Percentiles rank a stretch among this genome's conserved stretches.
These are phyloP conservation scores for Stictocephala bisonia DNA, from an alignment of 2,888 invertebrate genomes.

Conservation along the genomic window DNA sequence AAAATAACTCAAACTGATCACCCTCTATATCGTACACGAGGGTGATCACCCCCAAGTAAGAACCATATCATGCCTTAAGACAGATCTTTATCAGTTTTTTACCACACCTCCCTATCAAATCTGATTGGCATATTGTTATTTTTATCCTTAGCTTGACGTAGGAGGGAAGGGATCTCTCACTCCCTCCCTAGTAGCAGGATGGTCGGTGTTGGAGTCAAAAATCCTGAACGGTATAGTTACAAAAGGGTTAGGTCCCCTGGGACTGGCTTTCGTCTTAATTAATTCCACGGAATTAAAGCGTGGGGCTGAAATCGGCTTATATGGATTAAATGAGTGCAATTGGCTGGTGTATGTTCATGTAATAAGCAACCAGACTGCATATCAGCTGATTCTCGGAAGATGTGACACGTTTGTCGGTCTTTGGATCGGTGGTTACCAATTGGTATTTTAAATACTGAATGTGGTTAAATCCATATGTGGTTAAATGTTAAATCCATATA, in stretches of 20 bases:
- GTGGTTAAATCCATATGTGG: too few species aligned
- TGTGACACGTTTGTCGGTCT: not conserved
- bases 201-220: not conserved
- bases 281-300: conserved; percentile 9
- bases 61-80: too few species aligned
- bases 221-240: not conserved
- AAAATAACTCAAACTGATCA: too few species aligned
- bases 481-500: too few species aligned
- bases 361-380: not conserved
- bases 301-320: not conserved
- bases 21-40: too few species aligned
- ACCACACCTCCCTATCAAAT: not conserved
- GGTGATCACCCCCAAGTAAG: too few species aligned
- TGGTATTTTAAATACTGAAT: too few species aligned
- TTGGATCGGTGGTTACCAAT: too few species aligned
- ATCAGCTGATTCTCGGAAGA: too few species aligned
- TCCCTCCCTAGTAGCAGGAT: not conserved
- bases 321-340: conserved; percentile 5
- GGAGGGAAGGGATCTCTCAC: not conserved
- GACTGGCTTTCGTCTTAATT: not conserved
- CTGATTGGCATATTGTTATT: conserved; percentile 9
- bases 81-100: conserved; percentile 1
- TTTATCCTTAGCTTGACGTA: not conserved
- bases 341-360: not conserved
- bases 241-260: not conserved